These are phyloP conservation scores for Embidobia sp. DNA, from an alignment of 2,888 invertebrate genomes.

Conservation along the genomic window DNA sequence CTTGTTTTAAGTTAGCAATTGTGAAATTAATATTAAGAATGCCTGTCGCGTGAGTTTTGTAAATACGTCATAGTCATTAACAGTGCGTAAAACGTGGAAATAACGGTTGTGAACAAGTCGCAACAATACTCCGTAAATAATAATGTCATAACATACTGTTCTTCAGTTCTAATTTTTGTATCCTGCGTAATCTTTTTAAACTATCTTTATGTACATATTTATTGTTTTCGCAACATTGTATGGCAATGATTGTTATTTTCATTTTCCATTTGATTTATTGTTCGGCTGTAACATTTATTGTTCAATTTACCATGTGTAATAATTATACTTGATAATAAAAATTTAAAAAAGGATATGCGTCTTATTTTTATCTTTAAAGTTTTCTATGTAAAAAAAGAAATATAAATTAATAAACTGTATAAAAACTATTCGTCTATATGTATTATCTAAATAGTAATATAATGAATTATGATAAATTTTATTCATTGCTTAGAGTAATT, in stretches of 20 bases:
- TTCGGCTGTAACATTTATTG: background rate
- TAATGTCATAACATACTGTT: background rate
- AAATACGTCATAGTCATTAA: background rate
- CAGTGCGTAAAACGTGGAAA: background rate
- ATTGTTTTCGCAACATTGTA: background rate
- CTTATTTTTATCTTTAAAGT: too few relatives aligned
- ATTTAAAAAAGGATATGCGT: background rate
- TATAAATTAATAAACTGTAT: too few relatives aligned
- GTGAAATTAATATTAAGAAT: background rate
- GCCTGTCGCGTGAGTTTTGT: background rate
- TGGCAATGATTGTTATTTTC: background rate
- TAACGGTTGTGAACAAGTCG: background rate
- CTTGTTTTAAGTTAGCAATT: too few relatives aligned
- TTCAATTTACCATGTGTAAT: constrained; percentile 10
- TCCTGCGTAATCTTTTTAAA: too few relatives aligned
- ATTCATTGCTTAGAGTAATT: too few relatives aligned
- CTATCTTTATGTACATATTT: constrained; percentile 10
- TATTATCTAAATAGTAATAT: too few relatives aligned
- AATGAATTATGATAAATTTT: too few relatives aligned
- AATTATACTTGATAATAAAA: constrained; percentile 19
- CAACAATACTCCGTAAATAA: background rate
- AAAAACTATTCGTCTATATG: too few relatives aligned
- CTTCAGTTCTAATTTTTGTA: too few relatives aligned
- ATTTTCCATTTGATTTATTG: background rate
- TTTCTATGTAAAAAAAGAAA: too few relatives aligned